These are phyloP conservation scores for Clarias batrachus DNA, from an alignment of 2,113 vertebrate species.

Conservation along the genomic window DNA sequence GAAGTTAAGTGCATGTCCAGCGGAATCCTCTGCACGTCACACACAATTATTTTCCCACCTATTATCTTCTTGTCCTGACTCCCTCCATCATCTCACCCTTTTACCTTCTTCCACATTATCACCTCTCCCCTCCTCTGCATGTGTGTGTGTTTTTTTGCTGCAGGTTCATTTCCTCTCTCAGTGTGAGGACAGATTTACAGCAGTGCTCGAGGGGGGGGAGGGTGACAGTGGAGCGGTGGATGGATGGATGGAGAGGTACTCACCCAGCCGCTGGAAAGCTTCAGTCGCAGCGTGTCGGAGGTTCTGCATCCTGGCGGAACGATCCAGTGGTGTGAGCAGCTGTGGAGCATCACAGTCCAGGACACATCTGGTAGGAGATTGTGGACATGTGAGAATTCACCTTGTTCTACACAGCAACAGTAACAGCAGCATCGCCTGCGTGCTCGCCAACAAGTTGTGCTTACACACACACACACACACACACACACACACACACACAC, in stretches of 20 bases:
- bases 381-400: constrained; percentile 26
- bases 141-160: neutral
- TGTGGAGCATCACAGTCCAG: constrained; percentile 28
- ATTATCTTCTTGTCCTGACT: neutral
- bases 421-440: neutral
- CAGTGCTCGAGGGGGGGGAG: neutral
- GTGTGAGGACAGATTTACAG: neutral
- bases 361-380: constrained; percentile 40
- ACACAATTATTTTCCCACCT: neutral
- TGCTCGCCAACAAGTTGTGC: constrained; percentile 20
- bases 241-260: constrained; percentile 36
- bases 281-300: constrained; percentile 67
- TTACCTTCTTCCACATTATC: neutral
- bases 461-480: constrained; percentile 4
- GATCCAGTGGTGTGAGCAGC: constrained; percentile 13
- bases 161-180: neutral
- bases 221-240: neutral
- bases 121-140: neutral
- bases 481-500: neutral
- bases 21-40: neutral
- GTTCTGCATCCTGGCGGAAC: constrained; percentile 63
- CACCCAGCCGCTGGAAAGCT: constrained; percentile 69
- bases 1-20: neutral
- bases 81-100: neutral
- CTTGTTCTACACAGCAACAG: constrained; percentile 11